Evolutionary conservation across 2,888 invertebrate species (phyloP), one percentile per base, ranked within the genome.

Genomic region (Calliopum simillimum): DNA sequence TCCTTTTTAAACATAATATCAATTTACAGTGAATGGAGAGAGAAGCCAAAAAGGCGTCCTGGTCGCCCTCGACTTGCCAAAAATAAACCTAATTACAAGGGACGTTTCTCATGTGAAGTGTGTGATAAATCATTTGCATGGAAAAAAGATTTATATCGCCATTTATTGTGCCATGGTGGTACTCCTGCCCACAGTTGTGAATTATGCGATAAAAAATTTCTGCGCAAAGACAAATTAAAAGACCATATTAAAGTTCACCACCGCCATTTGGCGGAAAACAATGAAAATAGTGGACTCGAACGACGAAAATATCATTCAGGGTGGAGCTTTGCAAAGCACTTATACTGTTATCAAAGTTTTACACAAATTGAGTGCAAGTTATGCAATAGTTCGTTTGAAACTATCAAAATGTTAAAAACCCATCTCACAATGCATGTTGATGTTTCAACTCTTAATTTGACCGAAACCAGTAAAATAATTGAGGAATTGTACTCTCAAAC

Each of bases 121-220:
- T 85, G 85, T 49, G 78, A 76, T 21, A 83, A 84, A 73, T 79
- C 80, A 1, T 85, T 85, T 62, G 81, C 82, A 0, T 82, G 82
- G 79, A 78, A 79, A 44, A 82, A 83, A 13, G 84, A 84, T 73
- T 77, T 84, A 69, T 79, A 79, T 43, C 81, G 84, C 1, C 84
- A 85, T 68, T 78, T 80, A 11, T 79, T 79, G 41, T 75, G 75
- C 0, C 83, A 84, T 58, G 76, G 78, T 63, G 80, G 76, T 14
- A 80, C 79, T 1, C 79, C 78, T 1, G 65, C 71, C 1, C 78
- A 70, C 46, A 74, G 77, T 16, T 83, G 83, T 19, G 74, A 76
- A 8, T 73, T 70, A n/a, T 83, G 83, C 21, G 79, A 78, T 58
- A 80, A 79, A 66, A 73, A 77, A 19, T 83, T 81, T 43, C 65